Evolutionary conservation across 2,113 vertebrate genomes (phyloP), one percentile per base, ranked within the genome.

Genomic region (Herpailurus yagouaroundi): DNA sequence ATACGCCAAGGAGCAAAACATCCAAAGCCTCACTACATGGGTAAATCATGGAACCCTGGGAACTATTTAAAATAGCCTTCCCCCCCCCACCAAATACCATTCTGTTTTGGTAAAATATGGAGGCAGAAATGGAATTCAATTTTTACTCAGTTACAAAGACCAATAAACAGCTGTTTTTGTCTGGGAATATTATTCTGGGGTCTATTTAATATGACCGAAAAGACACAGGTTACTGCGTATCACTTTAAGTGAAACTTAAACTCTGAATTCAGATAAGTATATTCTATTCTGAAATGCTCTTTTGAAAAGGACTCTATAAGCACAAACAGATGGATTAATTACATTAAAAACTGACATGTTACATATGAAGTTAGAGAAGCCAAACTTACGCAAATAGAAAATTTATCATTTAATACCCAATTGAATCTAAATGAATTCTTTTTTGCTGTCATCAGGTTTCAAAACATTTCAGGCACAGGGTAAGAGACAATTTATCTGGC

Each of bases 251-350:
- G 96, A 95, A 98, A 97, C 92, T 89, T 87, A 92, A 96, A 96
- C 36, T 96, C 80, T 96, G 64, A 95, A 95, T 92, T 96, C 95
- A 97, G 80, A 95, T 96, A 97, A 98, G 84, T 94, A 91, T 41
- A 79, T 96, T 83, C 84, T 97, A 86, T 95, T 96, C 91, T 76
- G 94, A 97, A 97, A 95, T 91, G 38, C 45, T 95, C 74, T 90
- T 95, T 82, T 93, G 63, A 94, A 97, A 97, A 94, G 96, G 73
- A 86, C 91, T 93, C 81, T 48, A 94, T 66, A 89, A 80, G 97
- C 95, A 97, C 94, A 98, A 98, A 98, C 96, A 97, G 98, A 98
- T 96, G 97, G 97, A 98, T 98, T 98, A 97, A 97, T 98, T 98
- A 96, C 94, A 97, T 97, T 97, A 98, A 96, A 97, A 97, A 87